Evolutionary conservation across 2,113 vertebrate genomes (phyloP), one percentile per base, ranked within the genome.

Genomic region (Synodontis membranacea): DNA sequence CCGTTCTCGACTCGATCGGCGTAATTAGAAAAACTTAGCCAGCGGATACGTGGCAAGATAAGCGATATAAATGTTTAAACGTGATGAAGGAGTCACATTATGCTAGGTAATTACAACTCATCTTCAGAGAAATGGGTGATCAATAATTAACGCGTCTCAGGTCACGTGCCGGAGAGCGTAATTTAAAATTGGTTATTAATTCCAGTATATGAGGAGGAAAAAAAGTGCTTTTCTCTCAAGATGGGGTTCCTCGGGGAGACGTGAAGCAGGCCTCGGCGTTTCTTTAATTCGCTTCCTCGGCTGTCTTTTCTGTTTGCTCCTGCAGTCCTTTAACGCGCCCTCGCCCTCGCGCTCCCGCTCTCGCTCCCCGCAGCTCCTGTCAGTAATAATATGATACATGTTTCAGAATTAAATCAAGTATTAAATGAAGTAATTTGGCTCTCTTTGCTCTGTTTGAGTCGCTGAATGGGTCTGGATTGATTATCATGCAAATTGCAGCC

Each of bases 11-110:
- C 93, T 91, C 91, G 90, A 92, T 94, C 91, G 87, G 91, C 91
- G 82, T 93, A 94, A 93, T 94, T 94, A 91, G 85, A 92, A 93
- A 91, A 89, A 90, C 90, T 72, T 92, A 86, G 94, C 92, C 89
- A 70, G 81, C 82, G 93, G 89, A 82, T 91, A 85, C 66, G 80
- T 56, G 84, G 85, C 92, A 93, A 92, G 93, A 93, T 93, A 93
- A 94, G 93, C 93, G 91, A 93, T 93, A 93, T 94, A 92, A 93
- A 94, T 95, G 92, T 94, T 94, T 94, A 93, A 94, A 90, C 90
- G 89, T 94, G 93, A 94, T 93, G 91, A 91, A 93, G 91, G 89
- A 90, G 85, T 92, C 93, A 91, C 92, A 95, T 94, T 93, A 93
- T 92, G 89, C 88, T 87, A 89, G 91, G 90, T 94, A 94, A 94